These are phyloP conservation scores for Coturnix japonica DNA, from an alignment of 2,113 vertebrate species.

Conservation along the genomic window DNA sequence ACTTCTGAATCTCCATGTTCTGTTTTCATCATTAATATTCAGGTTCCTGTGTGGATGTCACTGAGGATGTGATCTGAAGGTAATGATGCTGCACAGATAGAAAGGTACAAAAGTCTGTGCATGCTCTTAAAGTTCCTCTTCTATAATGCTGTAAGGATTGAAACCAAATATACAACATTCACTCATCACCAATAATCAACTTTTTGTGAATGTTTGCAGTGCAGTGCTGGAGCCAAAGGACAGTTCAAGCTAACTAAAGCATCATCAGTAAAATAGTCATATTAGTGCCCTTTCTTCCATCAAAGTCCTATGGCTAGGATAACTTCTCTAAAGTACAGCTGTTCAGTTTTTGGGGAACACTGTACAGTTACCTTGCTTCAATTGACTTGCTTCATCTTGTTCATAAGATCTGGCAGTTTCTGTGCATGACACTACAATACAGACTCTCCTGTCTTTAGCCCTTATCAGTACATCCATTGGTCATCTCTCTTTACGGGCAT, in stretches of 20 bases:
- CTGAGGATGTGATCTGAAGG: background rate
- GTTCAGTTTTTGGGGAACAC: background rate
- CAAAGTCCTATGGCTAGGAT: background rate
- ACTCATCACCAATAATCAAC: background rate
- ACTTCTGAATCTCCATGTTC: background rate
- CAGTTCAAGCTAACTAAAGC: background rate
- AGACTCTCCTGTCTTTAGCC: background rate
- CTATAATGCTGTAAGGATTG: background rate
- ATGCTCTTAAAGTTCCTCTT: background rate
- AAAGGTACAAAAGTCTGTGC: background rate
- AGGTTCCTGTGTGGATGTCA: background rate
- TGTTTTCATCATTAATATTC: background rate
- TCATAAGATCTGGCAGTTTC: background rate
- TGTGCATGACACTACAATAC: background rate
- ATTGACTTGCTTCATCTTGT: background rate
- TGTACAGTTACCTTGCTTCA: background rate
- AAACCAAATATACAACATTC: background rate
- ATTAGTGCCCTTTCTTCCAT: background rate
- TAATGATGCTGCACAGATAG: background rate
- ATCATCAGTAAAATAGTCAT: background rate
- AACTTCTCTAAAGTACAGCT: background rate
- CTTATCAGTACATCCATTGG: background rate
- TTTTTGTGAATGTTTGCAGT: background rate
- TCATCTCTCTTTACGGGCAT: background rate
- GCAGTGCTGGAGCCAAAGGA: background rate